These are phyloP conservation scores for Anthopleura xanthogrammica DNA, from an alignment of 92 coral and sea anemone genomes.

Conservation along the genomic window DNA sequence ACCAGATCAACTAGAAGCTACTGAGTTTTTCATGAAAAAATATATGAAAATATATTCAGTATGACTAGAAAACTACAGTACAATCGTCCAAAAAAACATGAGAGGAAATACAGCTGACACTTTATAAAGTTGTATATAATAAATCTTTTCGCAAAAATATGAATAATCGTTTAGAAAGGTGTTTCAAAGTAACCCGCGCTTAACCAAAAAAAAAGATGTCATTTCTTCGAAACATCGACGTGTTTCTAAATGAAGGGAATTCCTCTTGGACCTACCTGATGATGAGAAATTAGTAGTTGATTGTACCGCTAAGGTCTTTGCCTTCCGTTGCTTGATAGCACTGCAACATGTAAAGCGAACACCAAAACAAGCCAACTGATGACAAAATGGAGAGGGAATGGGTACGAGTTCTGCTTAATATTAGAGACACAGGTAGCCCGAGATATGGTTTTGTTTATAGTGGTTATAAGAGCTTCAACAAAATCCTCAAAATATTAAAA, in stretches of 20 bases:
- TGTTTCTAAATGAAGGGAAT: background rate
- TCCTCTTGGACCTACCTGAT: background rate
- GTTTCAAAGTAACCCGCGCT: background rate
- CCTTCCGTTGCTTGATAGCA: background rate
- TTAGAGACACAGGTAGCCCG: background rate
- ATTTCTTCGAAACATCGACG: background rate
- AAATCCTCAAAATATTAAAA: no score
- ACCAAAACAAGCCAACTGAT: background rate
- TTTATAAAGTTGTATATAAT: no score
- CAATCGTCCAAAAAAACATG: no score
- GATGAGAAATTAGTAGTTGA: background rate
- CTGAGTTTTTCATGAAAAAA: background rate
- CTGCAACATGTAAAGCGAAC: background rate
- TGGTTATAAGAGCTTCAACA: no score
- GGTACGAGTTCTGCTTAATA: background rate
- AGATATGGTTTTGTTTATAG: no score
- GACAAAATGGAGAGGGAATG: background rate
- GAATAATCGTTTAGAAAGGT: no score
- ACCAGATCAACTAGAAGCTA: background rate
- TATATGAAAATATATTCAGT: background rate
- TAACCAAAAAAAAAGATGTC: background rate
- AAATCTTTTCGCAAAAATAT: no score
- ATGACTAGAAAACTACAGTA: background rate
- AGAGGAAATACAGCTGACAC: no score
- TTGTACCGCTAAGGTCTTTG: background rate